phyloP scores from a whole-genome alignment of 1,140 invertebrate genomes.

The Meteorus sp. region DNA sequence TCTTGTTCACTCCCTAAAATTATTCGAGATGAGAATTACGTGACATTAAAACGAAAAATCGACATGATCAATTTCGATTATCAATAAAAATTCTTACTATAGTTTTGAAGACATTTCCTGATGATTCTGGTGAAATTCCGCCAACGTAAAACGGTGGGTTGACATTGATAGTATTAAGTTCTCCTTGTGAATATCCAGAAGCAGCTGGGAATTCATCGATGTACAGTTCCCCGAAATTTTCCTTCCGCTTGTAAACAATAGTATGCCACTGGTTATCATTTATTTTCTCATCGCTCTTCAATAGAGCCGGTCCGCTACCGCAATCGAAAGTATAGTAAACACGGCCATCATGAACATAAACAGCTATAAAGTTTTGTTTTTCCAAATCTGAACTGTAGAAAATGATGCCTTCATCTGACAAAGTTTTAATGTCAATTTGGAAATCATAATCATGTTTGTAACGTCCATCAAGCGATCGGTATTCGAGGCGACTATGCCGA shows the following conservation, averaged over 20 bases:
- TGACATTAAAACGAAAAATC: constrained; percentile 7
- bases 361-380: constrained; percentile 76
- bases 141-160: constrained; percentile 79
- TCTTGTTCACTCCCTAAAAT: constrained; percentile 62
- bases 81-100: constrained; percentile 45
- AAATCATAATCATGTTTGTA: constrained; percentile 73
- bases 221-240: constrained; percentile 65
- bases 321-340: constrained; percentile 74
- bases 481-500: constrained; percentile 75
- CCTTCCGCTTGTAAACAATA: constrained; percentile 64
- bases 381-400: constrained; percentile 77
- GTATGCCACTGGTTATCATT: constrained; percentile 90
- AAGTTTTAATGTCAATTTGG: constrained; percentile 81
- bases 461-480: constrained; percentile 63
- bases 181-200: constrained; percentile 61
- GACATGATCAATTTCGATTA: constrained; percentile 4
- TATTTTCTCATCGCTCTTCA: constrained; percentile 63
- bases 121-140: constrained; percentile 60
- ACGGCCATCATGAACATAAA: constrained; percentile 79
- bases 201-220: constrained; percentile 67
- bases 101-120: constrained; percentile 34
- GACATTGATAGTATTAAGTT: constrained; percentile 65
- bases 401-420: constrained; percentile 75
- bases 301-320: constrained; percentile 67
- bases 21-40: no score